Percentiles rank a stretch among this genome's conserved stretches.
These are phyloP conservation scores for Odontamblyopus rebecca DNA, from an alignment of 2,797 vertebrate species.

Conservation along the genomic window DNA sequence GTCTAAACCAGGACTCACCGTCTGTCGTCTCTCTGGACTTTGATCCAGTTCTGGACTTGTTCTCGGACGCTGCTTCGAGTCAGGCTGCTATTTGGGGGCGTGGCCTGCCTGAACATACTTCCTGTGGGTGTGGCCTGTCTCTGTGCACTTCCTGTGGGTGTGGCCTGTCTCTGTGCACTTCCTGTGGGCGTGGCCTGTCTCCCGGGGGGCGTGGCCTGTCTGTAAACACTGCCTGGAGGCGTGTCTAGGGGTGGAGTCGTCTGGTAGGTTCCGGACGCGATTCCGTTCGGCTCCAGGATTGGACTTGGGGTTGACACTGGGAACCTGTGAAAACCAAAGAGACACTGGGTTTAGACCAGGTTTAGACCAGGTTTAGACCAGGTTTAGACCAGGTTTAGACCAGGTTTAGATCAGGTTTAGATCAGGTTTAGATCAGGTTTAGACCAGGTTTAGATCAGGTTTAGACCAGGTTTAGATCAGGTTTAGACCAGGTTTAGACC, in stretches of 20 bases:
- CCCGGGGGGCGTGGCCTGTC: constrained; percentile 22
- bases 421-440: background rate
- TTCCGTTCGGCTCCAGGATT: constrained; percentile 88
- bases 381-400: background rate
- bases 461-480: background rate
- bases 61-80: constrained; percentile 80
- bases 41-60: constrained; percentile 91
- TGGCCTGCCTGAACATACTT: background rate
- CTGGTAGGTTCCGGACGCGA: constrained; percentile 76
- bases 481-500: background rate
- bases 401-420: too few relatives aligned
- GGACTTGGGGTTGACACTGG: constrained; percentile 74
- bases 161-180: background rate
- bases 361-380: background rate
- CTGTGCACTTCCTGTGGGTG: background rate
- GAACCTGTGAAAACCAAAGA: background rate
- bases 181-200: background rate
- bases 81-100: constrained; percentile 1
- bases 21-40: constrained; percentile 86
- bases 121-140: background rate
- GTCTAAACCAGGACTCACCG: constrained; percentile 55
- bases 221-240: constrained; percentile 44
- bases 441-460: background rate
- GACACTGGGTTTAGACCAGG: background rate
- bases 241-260: constrained; percentile 71